Evolutionary conservation across 1,140 invertebrate species (phyloP).

Genomic region (Pseudomyrmex pallidus): DNA sequence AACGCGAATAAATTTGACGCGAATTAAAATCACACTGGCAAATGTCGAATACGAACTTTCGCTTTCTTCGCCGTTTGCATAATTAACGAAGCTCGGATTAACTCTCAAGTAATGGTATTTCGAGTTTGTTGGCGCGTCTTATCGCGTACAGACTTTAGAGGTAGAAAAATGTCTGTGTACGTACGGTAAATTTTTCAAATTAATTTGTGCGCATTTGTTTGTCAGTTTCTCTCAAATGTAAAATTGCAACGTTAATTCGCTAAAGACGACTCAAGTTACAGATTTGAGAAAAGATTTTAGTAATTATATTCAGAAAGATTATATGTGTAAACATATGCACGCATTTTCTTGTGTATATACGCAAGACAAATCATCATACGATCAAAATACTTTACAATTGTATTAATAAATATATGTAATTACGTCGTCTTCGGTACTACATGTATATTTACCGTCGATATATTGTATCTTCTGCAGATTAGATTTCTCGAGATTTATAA

Average conservation of each 20-base stretch:
- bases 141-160: too few relatives aligned
- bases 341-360: too few relatives aligned
- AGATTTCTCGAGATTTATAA: neutral
- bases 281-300: neutral
- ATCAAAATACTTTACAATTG: too few relatives aligned
- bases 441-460: neutral
- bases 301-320: too few relatives aligned
- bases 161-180: neutral
- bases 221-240: neutral
- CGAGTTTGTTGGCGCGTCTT: neutral
- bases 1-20: slow-evolving; percentile 35
- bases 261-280: neutral
- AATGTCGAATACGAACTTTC: slow-evolving; percentile 11
- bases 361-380: too few relatives aligned
- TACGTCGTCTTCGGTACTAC: neutral
- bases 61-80: slow-evolving; percentile 4
- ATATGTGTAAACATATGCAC: too few relatives aligned
- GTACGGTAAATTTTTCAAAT: neutral
- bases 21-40: slow-evolving; percentile 35
- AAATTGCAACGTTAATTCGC: neutral
- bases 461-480: neutral
- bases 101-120: neutral
- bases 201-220: neutral
- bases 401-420: neutral
- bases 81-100: slow-evolving; percentile 37